Conservation (phyloP, 2,113 vertebrate species). For the Peromyscus leucopus region DNA sequence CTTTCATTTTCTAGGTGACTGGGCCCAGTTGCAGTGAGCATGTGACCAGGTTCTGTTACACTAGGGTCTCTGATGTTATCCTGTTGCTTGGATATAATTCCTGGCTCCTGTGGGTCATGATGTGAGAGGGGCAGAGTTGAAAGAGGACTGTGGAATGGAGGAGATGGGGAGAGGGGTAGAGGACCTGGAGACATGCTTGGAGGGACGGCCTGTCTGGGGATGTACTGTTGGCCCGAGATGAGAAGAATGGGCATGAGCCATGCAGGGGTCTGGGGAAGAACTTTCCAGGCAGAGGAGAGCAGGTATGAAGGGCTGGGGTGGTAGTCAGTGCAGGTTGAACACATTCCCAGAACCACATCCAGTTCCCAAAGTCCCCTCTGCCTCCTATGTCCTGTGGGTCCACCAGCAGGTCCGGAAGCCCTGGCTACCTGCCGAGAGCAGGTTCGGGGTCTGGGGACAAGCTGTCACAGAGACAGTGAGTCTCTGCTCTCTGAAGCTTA, state of each 20-base stretch:
- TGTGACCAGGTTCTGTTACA: neutral
- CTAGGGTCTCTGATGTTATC: neutral
- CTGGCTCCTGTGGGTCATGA: fast-evolving
- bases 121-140: neutral
- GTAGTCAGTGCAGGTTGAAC: neutral
- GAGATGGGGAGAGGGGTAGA: neutral
- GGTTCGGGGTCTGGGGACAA: neutral
- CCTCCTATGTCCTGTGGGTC: neutral
- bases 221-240: too few species aligned
- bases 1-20: neutral
- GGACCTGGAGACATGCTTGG: neutral
- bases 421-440: neutral
- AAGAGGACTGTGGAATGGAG: too few species aligned
- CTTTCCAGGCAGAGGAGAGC: neutral
- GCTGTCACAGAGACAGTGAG: too few species aligned
- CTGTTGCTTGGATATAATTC: neutral
- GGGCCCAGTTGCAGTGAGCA: neutral
- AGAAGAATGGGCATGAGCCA: neutral
- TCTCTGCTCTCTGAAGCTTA: neutral
- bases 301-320: neutral
- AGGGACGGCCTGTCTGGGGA: neutral
- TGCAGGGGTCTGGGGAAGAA: neutral
- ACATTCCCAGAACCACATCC: neutral
- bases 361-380: neutral
- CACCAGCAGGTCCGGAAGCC: neutral